phyloP scores from a whole-genome alignment of 2,113 vertebrate genomes.

The Gadus macrocephalus region DNA sequence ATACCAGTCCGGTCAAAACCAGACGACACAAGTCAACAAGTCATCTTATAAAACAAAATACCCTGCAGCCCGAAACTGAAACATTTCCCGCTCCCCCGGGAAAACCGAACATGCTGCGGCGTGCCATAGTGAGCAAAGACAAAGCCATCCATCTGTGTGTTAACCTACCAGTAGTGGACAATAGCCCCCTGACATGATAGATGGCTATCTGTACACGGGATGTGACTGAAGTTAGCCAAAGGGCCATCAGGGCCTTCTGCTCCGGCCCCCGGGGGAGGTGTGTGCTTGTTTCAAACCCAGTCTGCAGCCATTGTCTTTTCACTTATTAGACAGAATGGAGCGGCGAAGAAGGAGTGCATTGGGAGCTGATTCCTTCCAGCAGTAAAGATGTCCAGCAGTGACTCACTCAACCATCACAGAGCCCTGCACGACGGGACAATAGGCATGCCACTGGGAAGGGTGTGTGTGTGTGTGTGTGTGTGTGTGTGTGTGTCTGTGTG shows the following conservation, averaged over 20 bases:
- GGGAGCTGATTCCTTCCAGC: constrained; percentile 42
- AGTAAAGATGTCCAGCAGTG: constrained; percentile 56
- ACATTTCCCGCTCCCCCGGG: constrained; percentile 12
- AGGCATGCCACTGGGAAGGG: constrained; percentile 22
- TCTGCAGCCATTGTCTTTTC: constrained; percentile 51
- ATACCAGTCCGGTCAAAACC: too few relatives aligned
- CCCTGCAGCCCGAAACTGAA: neutral
- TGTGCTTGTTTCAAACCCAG: constrained; percentile 16
- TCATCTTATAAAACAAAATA: too few relatives aligned
- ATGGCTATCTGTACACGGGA: constrained; percentile 40
- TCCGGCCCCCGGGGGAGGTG: neutral
- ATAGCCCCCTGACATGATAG: constrained; percentile 39
- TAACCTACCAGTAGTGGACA: constrained; percentile 43
- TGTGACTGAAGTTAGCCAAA: constrained; percentile 48
- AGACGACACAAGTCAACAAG: too few relatives aligned
- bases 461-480: neutral
- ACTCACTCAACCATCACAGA: constrained; percentile 58
- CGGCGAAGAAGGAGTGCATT: constrained; percentile 35
- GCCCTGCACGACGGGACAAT: constrained; percentile 57
- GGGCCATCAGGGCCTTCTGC: constrained; percentile 33
- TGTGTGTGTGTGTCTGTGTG: constrained; percentile 10
- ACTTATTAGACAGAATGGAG: constrained; percentile 41
- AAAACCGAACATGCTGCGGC: constrained; percentile 32
- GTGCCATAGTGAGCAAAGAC: constrained; percentile 33
- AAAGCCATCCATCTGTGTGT: constrained; percentile 33